Conservation (phyloP, 2,888 invertebrate genomes). For the Phorcus lineatus region DNA sequence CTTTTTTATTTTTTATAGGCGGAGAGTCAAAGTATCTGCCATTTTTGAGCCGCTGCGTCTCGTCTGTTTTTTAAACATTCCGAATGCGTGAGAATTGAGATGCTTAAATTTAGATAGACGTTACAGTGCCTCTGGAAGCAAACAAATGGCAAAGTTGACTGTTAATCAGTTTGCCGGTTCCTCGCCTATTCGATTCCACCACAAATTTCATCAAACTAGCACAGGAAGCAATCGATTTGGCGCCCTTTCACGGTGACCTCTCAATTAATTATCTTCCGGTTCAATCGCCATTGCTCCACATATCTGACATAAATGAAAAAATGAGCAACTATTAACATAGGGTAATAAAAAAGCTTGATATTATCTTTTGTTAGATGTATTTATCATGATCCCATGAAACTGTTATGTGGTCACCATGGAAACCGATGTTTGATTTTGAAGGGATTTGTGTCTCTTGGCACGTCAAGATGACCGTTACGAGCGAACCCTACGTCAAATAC, state of each 20-base stretch:
- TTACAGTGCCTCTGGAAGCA: background rate
- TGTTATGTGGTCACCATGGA: background rate
- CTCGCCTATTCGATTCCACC: slow-evolving; percentile 1
- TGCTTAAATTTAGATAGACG: too few species aligned
- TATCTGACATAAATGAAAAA: background rate
- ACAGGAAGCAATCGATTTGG: background rate
- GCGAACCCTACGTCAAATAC: too few species aligned
- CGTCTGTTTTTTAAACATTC: too few species aligned
- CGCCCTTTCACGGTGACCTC: slow-evolving; percentile 16
- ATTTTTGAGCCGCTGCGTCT: too few species aligned
- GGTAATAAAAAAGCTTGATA: background rate
- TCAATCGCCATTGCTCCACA: background rate
- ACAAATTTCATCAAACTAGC: slow-evolving; percentile 10
- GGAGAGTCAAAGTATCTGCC: too few species aligned
- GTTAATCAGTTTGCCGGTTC: background rate
- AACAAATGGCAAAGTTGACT: background rate
- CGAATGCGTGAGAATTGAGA: too few species aligned
- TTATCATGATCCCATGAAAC: background rate
- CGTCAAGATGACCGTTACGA: too few species aligned
- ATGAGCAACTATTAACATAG: background rate
- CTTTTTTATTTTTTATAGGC: too few species aligned
- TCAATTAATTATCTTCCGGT: slow-evolving; percentile 18
- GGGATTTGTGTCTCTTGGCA: too few species aligned
- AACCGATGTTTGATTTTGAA: background rate
- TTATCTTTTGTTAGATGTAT: background rate